Conservation (phyloP, 1,140 invertebrate species). For the Drosophila persimilis region DNA sequence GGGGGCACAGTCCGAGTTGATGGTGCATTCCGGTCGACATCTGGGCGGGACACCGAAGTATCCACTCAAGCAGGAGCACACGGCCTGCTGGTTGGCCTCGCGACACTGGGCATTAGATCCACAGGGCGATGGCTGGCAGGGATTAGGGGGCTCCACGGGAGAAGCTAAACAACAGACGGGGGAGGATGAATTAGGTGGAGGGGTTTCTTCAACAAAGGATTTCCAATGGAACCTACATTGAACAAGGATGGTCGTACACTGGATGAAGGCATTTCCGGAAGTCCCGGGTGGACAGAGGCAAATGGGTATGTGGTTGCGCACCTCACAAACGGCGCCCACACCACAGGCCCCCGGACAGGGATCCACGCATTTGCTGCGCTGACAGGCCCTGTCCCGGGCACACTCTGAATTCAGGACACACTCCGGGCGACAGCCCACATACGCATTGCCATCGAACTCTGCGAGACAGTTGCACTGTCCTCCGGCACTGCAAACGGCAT, state of each 20-base stretch:
- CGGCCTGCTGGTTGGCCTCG: slow-evolving; percentile 85
- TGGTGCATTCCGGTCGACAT: slow-evolving; percentile 87
- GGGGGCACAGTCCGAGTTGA: slow-evolving; percentile 87
- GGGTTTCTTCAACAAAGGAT: no score
- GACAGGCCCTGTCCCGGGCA: slow-evolving; percentile 86
- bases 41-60: slow-evolving; percentile 86
- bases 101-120: slow-evolving; percentile 87
- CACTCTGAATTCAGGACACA: slow-evolving; percentile 94
- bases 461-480: slow-evolving; percentile 84
- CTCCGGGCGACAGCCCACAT: slow-evolving; percentile 89
- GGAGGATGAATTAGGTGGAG: background rate
- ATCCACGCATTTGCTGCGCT: slow-evolving; percentile 88
- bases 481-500: slow-evolving; percentile 85
- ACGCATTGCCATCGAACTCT: slow-evolving; percentile 91
- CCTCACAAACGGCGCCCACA: slow-evolving; percentile 87
- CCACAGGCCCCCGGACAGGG: slow-evolving; percentile 91
- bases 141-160: slow-evolving; percentile 73
- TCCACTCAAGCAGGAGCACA: slow-evolving; percentile 86
- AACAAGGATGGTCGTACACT: slow-evolving; percentile 66
- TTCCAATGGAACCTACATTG: slow-evolving; percentile 83
- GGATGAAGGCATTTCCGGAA: slow-evolving; percentile 91
- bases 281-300: slow-evolving; percentile 86
- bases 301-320: slow-evolving; percentile 88
- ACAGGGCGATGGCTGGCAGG: slow-evolving; percentile 90
- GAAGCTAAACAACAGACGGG: slow-evolving; percentile 37